Conservation (phyloP, 2,888 invertebrate genomes). For the Cerceris ruficornis region DNA sequence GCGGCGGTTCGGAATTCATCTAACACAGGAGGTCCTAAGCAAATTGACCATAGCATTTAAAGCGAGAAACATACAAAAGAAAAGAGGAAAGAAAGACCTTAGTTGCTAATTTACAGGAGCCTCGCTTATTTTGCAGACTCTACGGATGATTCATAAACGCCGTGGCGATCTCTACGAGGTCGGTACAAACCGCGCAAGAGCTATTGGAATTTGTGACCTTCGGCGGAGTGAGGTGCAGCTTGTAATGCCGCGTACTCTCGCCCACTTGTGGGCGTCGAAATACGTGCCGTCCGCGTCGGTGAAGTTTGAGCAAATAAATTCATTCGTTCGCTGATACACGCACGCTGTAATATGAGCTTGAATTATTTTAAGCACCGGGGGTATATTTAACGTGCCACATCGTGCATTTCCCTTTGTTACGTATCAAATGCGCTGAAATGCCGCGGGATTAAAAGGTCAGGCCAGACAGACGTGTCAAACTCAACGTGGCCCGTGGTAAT, state of each 20-base stretch:
- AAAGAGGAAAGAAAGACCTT: not conserved
- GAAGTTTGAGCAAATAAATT: slow-evolving; percentile 59
- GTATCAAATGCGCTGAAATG: slow-evolving; percentile 23
- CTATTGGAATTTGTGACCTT: slow-evolving; percentile 67
- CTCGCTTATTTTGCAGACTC: slow-evolving; percentile 27
- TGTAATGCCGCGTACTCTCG: slow-evolving; percentile 61
- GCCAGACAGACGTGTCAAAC: not conserved
- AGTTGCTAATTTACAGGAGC: slow-evolving; percentile 7
- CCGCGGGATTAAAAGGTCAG: slow-evolving; percentile 11
- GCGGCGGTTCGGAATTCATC: too few species aligned
- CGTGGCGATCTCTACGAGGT: slow-evolving; percentile 30
- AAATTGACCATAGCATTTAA: too few species aligned
- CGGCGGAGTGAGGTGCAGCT: slow-evolving; percentile 61
- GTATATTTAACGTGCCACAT: slow-evolving; percentile 18
- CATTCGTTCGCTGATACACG: slow-evolving; percentile 42
- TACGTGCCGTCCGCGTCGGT: slow-evolving; percentile 50
- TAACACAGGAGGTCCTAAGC: too few species aligned
- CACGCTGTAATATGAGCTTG: slow-evolving; percentile 21
- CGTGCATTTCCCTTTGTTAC: slow-evolving; percentile 25
- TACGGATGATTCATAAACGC: slow-evolving; percentile 62
- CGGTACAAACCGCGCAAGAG: slow-evolving; percentile 49
- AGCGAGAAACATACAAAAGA: not conserved
- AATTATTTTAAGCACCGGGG: slow-evolving; percentile 28
- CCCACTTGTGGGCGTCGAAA: slow-evolving; percentile 61
- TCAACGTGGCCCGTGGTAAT: slow-evolving; percentile 6